Percentiles rank a stretch among this genome's conserved stretches.
These are phyloP conservation scores for Colletes collaris DNA, from an alignment of 2,888 invertebrate genomes.

Conservation along the genomic window DNA sequence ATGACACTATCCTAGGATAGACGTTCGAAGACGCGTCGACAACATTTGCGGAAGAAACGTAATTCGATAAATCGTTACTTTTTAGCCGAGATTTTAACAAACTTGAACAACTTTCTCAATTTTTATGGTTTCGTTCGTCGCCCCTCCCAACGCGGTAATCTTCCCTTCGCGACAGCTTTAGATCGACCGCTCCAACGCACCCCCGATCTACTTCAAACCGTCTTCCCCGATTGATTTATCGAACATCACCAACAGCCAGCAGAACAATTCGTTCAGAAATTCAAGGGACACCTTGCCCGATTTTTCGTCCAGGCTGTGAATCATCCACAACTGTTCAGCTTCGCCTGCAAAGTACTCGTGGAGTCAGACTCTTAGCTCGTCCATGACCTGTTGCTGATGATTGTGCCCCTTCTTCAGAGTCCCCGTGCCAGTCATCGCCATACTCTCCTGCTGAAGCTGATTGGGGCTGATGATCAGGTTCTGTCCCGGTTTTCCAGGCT, in stretches of 20 bases:
- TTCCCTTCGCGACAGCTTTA: background rate
- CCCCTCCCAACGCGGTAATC: too few relatives aligned
- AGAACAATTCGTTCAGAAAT: background rate
- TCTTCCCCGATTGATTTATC: background rate
- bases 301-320: background rate
- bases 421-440: slow-evolving; percentile 89
- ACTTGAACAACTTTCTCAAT: too few relatives aligned
- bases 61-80: too few relatives aligned
- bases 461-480: slow-evolving; percentile 85
- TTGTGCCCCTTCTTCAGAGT: slow-evolving; percentile 88
- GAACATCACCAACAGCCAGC: background rate
- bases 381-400: slow-evolving; percentile 86
- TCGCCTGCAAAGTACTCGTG: slow-evolving; percentile 62
- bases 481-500: slow-evolving; percentile 83
- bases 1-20: too few relatives aligned
- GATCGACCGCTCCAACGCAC: background rate
- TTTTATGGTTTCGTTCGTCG: too few relatives aligned
- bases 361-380: slow-evolving; percentile 93
- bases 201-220: too few relatives aligned
- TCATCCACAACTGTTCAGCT: background rate
- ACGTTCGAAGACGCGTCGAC: background rate
- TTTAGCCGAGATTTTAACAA: too few relatives aligned
- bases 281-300: background rate
- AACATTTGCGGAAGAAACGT: background rate
- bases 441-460: slow-evolving; percentile 89